Percentiles rank a stretch among this genome's conserved stretches.
These are phyloP conservation scores for Aculops lycopersici DNA, from an alignment of 1,140 invertebrate genomes.

Conservation along the genomic window DNA sequence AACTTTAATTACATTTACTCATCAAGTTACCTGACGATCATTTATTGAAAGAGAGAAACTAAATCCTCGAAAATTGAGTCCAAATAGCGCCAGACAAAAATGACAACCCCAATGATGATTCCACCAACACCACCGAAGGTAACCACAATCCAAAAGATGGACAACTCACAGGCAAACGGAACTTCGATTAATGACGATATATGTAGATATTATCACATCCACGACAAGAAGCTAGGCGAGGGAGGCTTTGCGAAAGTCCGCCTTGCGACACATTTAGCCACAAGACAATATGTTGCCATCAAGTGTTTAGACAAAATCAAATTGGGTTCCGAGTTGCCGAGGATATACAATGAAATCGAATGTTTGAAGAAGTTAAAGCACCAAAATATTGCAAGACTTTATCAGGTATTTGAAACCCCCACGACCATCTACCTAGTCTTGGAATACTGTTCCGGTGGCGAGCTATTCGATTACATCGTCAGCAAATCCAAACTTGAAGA, in stretches of 20 bases:
- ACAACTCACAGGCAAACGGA: neutral
- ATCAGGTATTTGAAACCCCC: constrained; percentile 43
- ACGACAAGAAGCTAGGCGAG: constrained; percentile 9
- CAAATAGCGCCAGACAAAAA: too few relatives aligned
- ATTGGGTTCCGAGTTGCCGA: constrained; percentile 37
- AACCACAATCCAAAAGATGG: neutral
- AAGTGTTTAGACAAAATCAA: constrained; percentile 47
- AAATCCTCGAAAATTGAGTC: too few relatives aligned
- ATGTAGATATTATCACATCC: constrained; percentile 1
- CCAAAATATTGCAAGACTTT: constrained; percentile 47
- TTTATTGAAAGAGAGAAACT: too few relatives aligned
- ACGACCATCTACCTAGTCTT: constrained; percentile 33
- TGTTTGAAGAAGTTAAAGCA: constrained; percentile 43
- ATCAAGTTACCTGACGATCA: too few relatives aligned
- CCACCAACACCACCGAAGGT: too few relatives aligned
- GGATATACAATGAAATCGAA: constrained; percentile 40
- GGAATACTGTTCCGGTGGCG: constrained; percentile 49
- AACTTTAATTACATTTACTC: too few relatives aligned
- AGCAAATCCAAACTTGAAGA: constrained; percentile 32
- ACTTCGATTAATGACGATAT: neutral
- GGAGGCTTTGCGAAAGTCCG: constrained; percentile 51
- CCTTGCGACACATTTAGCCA: constrained; percentile 34
- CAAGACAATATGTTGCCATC: constrained; percentile 47
- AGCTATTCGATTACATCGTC: constrained; percentile 54
- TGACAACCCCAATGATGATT: too few relatives aligned